Evolutionary conservation across 2,797 vertebrate genomes (phyloP), one percentile per base, ranked within the genome.

Genomic region (Varecia variegata): DNA sequence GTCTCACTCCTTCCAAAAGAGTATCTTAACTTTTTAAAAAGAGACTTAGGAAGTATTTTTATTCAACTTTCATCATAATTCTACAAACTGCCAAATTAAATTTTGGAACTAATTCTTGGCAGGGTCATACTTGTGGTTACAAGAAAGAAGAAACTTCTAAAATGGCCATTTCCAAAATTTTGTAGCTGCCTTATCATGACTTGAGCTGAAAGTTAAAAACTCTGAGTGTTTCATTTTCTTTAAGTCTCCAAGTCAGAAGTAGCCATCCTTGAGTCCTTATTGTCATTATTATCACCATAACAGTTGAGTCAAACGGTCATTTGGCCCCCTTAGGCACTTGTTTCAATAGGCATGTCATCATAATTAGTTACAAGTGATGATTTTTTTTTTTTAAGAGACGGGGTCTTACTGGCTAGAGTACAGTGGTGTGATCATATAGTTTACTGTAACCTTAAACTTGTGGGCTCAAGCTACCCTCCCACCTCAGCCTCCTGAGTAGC

Each of bases 61-160:
- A 65, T 70, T 96, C 73, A 95, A 43, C 60, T 95, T 95, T 56
- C n/a, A 82, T 32, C 80, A 3, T 81, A 95, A 18, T 81, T 85
- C 40, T 89, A 2, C 18, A 86, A 58, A 73, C 60, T 89, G 20
- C 25, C 85, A 65, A 92, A 76, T 92, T 95, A 95, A 84, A 90
- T 77, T 87, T 87, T 90, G n/a, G 35, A 9, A 79, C 21, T 91
- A 12, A 50, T 93, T 91, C 58, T 95, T 58, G 74, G 45, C 23
- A 56, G 38, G 30, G 47, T 71, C 50, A 60, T 68, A 70, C 13
- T 15, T 47, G 11, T 60, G 58, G 25, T 91, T 91, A 74, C 3
- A 91, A 90, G 60, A 88, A 71, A 35, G 45, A 50, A 87, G 35
- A 84, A 86, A 68, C 17, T 60, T 81, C 62, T 95, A 35, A 62